Percentiles rank a stretch among this genome's conserved stretches.
phyloP scores from a whole-genome alignment of 2,888 invertebrate species.

The Scaptomyza flava region DNA sequence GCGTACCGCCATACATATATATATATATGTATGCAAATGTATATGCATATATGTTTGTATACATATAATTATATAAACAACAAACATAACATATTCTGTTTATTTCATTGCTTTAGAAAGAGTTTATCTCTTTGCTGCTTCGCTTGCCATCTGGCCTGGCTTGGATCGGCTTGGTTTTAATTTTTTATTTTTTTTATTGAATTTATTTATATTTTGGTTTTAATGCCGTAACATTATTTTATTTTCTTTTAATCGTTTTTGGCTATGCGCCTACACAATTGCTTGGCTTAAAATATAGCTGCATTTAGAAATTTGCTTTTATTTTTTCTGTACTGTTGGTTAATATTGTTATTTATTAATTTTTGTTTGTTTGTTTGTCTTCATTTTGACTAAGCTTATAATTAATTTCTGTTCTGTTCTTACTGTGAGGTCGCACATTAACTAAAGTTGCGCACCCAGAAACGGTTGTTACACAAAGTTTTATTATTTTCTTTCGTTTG shows the following conservation, averaged over 20 bases:
- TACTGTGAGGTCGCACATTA: constrained; percentile 61
- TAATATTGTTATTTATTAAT: constrained; percentile 38
- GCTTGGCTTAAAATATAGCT: constrained; percentile 63
- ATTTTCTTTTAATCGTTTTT: constrained; percentile 49
- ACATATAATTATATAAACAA: constrained; percentile 57
- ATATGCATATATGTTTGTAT: constrained; percentile 21
- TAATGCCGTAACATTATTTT: constrained; percentile 18
- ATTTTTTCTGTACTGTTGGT: constrained; percentile 46
- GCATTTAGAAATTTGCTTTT: constrained; percentile 59
- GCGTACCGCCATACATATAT: constrained; percentile 6
- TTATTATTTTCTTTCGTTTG: constrained; percentile 36
- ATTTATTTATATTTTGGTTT: constrained; percentile 28
- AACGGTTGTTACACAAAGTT: constrained; percentile 72
- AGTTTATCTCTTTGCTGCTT: constrained; percentile 40
- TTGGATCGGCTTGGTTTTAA: constrained; percentile 43
- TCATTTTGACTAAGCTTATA: constrained; percentile 79
- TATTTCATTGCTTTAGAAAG: constrained; percentile 16
- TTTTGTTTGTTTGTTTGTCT: constrained; percentile 56
- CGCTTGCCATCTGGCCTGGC: constrained; percentile 47
- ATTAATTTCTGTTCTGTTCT: constrained; percentile 83
- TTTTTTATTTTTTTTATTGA: constrained; percentile 37
- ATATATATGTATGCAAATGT: constrained; percentile 40
- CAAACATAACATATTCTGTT: constrained; percentile 49
- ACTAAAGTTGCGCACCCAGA: constrained; percentile 35
- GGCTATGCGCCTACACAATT: constrained; percentile 68